These are phyloP conservation scores for Macroglossus sobrinus DNA, from an alignment of 2,113 vertebrate species.

Conservation along the genomic window DNA sequence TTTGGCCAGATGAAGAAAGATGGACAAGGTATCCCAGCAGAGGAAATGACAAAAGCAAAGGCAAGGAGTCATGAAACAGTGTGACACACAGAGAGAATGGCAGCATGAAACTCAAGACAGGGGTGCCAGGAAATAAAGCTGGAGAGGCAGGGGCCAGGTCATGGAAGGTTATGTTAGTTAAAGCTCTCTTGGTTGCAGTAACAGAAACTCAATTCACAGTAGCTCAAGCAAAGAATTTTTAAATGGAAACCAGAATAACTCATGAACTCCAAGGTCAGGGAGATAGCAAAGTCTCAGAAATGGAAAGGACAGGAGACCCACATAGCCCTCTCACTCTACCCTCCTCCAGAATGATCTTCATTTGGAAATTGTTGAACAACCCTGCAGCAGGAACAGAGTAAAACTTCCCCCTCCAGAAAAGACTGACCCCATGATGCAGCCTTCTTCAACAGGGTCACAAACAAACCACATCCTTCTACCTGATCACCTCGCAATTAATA, in stretches of 20 bases:
- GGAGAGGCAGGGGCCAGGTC: neutral
- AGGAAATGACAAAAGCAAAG: neutral
- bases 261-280: neutral
- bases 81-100: neutral
- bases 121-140: neutral
- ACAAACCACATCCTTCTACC: accelerated
- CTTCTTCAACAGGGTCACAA: neutral
- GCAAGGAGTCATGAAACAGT: neutral
- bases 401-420: neutral
- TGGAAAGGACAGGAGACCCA: neutral
- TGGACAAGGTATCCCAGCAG: neutral
- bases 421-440: neutral
- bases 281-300: neutral
- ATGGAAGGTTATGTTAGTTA: neutral
- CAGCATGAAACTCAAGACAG: neutral
- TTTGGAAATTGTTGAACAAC: neutral
- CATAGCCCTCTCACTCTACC: neutral
- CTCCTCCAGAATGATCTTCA: neutral
- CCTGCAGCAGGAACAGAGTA: neutral
- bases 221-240: neutral
- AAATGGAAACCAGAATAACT: neutral
- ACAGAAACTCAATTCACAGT: neutral
- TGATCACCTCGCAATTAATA: neutral
- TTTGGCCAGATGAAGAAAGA: neutral
- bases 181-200: neutral